Base-by-base conservation (phyloP, 2,888 invertebrate species). In the Eilema sororculum region DNA sequence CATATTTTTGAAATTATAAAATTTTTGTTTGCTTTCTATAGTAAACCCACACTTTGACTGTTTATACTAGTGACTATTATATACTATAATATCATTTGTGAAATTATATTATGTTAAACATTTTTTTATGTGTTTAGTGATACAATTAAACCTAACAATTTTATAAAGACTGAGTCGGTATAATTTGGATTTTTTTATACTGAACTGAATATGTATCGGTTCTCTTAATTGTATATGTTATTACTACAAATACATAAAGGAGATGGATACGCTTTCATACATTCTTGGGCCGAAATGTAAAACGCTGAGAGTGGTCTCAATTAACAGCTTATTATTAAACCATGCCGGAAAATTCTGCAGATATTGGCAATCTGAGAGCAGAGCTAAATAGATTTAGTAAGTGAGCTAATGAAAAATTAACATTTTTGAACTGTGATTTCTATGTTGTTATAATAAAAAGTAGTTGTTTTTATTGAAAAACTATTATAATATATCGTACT, bases 91-190 rank as follows among this genome's bases (percentile, higher is more conserved):
- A 76, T 77, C 10, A 58, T 75, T 79, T 72, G 58, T 69, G 65
- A 71, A 66, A 69, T 69, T 46, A 59, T 37, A 63, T 79, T 74
- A 24, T 59, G 65, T 74, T 68, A 24, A 56, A 70, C 65, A 67
- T 20, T 52, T 69, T 67, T n/a, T 60, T 68, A 71, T 71, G 69
- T 61, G 52, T 76, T 78, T 71, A 76, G 65, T 72, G 58, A 76
- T 74, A 73, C 72, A 75, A 79, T 73, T 80, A 73, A 75, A 78
- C 75, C 80, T 83, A 76, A 81, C 69, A 81, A 78, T 80, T 81
- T 72, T 76, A 75, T 83, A 72, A 82, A 83, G 82, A 83, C 82
- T 82, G 82, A 82, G 71, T 78, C 78, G 66, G 72, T 75, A 77
- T 78, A 70, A 13, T 75, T 80, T 80, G 41, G 57, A 70, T 77